Percentiles rank a stretch among this genome's conserved stretches.
These are phyloP conservation scores for Phocoena phocoena DNA, from an alignment of 2,113 vertebrate genomes.

Conservation along the genomic window DNA sequence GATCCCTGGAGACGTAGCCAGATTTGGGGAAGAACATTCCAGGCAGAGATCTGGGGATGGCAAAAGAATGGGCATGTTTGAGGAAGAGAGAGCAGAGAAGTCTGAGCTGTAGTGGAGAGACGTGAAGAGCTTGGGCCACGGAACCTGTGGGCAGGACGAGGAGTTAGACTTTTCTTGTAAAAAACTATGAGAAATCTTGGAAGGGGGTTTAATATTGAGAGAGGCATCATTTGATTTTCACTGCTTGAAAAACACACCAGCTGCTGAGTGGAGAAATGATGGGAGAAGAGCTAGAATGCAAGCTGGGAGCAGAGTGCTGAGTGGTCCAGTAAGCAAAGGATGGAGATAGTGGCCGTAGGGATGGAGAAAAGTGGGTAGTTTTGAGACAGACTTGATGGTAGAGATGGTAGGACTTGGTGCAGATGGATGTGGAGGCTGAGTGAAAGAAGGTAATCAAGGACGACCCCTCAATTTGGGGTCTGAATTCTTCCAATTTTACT, in stretches of 20 bases:
- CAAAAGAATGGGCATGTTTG: not conserved
- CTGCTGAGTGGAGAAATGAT: not conserved
- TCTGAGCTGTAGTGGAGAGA: not conserved
- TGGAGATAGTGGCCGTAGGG: rapidly evolving
- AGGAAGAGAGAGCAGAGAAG: not conserved
- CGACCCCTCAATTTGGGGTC: not conserved
- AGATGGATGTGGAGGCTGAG: rapidly evolving
- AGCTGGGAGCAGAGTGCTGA: no score
- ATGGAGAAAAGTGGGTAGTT: not conserved
- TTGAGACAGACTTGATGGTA: rapidly evolving
- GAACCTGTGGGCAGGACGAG: rapidly evolving
- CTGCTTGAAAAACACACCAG: not conserved
- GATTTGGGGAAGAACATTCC: not conserved
- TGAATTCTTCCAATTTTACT: not conserved
- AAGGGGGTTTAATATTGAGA: rapidly evolving
- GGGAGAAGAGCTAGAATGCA: no score
- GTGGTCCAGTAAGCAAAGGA: rapidly evolving
- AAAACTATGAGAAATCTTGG: not conserved
- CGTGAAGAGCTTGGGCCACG: rapidly evolving
- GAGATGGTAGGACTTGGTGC: not conserved
- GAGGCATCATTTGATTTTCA: not conserved
- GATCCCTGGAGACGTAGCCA: not conserved
- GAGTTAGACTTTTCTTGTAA: not conserved
- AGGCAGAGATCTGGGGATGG: not conserved
- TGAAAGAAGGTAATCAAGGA: not conserved